Conservation (phyloP, 2,888 invertebrate species). For the Gibbula magus region DNA sequence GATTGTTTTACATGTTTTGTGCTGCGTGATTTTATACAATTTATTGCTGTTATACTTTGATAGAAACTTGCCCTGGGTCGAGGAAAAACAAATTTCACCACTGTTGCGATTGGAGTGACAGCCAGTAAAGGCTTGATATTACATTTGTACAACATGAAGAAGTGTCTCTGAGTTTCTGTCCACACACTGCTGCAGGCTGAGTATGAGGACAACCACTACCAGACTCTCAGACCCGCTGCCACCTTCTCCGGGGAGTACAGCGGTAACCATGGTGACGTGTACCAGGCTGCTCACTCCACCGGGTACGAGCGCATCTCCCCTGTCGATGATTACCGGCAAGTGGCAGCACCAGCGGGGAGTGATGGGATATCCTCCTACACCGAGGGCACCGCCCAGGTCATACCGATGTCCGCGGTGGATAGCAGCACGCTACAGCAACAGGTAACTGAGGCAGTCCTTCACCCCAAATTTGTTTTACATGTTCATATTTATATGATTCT, state of each 20-base stretch:
- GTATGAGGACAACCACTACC: constrained; percentile 34
- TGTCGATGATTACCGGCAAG: constrained; percentile 46
- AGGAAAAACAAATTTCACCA: too few relatives aligned
- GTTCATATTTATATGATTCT: neutral
- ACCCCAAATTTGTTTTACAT: neutral
- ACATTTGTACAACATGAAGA: too few relatives aligned
- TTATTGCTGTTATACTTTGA: too few relatives aligned
- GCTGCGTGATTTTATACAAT: too few relatives aligned
- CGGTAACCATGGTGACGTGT: constrained; percentile 40
- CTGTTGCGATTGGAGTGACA: too few relatives aligned
- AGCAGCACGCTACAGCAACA: constrained; percentile 58
- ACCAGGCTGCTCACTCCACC: constrained; percentile 62
- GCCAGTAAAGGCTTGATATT: too few relatives aligned
- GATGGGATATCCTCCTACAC: constrained; percentile 54
- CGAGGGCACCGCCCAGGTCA: constrained; percentile 39
- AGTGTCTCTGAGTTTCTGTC: too few relatives aligned
- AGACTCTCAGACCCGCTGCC: constrained; percentile 33
- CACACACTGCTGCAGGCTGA: constrained; percentile 9
- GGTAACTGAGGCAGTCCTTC: constrained; percentile 12
- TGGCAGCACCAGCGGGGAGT: constrained; percentile 45
- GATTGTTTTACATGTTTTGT: too few relatives aligned
- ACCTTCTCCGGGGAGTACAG: constrained; percentile 31
- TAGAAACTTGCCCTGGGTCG: too few relatives aligned
- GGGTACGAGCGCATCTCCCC: constrained; percentile 52
- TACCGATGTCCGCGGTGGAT: constrained; percentile 49